Evolutionary conservation across 2,888 invertebrate species (phyloP).

Genomic region (Phymatocera aterrima): DNA sequence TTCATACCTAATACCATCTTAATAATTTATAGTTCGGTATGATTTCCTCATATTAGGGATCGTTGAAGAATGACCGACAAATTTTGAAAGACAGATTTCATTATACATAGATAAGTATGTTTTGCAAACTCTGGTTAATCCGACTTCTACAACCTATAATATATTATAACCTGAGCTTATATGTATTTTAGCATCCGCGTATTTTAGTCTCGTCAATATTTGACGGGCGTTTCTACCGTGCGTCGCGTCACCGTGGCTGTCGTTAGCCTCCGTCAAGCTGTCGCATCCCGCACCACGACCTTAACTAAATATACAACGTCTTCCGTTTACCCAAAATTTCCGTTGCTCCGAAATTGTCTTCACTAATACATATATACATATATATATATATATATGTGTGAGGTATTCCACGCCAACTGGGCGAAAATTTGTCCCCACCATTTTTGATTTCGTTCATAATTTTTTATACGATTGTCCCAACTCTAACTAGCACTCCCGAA

Average conservation of each 20-base stretch:
- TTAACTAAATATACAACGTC: constrained; percentile 52
- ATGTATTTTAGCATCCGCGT: constrained; percentile 11
- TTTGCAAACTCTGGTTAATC: too few relatives aligned
- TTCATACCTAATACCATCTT: too few relatives aligned
- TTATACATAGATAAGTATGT: too few relatives aligned
- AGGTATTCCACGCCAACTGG: too few relatives aligned
- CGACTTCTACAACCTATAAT: neutral
- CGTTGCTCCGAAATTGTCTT: constrained; percentile 28
- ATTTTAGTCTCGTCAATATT: constrained; percentile 56
- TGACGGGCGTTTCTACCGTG: constrained; percentile 50
- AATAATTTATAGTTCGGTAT: too few relatives aligned
- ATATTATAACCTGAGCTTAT: neutral
- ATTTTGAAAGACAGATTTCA: too few relatives aligned
- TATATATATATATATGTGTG: constrained; percentile 43
- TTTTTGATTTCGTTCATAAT: too few relatives aligned
- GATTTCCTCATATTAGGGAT: too few relatives aligned
- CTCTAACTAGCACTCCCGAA: too few relatives aligned
- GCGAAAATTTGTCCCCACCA: too few relatives aligned
- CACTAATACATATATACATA: constrained; percentile 37
- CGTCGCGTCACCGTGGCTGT: constrained; percentile 35
- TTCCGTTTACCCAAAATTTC: constrained; percentile 4
- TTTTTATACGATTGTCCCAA: too few relatives aligned
- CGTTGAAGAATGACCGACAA: too few relatives aligned
- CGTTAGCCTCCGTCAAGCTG: constrained; percentile 47
- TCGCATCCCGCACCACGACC: constrained; percentile 40